Conservation (phyloP, 2,797 vertebrate genomes). For the Sebastes taczanowskii region DNA sequence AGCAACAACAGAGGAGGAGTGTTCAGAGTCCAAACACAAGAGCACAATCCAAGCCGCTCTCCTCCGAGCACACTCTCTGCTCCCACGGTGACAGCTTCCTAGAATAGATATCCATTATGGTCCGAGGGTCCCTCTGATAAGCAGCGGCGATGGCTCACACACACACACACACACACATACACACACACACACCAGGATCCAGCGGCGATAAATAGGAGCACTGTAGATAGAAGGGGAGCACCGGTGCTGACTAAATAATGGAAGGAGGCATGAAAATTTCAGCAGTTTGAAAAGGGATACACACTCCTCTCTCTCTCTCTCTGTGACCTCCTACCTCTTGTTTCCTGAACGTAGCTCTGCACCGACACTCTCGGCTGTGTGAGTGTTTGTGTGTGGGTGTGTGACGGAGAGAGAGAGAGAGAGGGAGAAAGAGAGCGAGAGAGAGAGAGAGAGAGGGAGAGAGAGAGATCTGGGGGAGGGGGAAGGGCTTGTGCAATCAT, state of each 20-base stretch:
- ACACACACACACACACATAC: constrained; percentile 13
- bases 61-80: constrained; percentile 18
- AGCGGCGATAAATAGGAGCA: constrained; percentile 12
- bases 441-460: constrained; percentile 9
- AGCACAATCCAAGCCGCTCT: constrained; percentile 3
- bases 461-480: constrained; percentile 36
- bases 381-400: constrained; percentile 28
- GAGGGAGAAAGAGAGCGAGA: constrained; percentile 13
- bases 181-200: constrained; percentile 22
- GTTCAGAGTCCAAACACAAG: constrained; percentile 12
- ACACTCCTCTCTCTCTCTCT: not conserved
- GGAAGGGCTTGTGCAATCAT: constrained; percentile 67
- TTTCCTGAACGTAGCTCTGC: constrained; percentile 12
- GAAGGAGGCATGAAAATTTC: constrained; percentile 65
- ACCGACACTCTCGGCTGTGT: constrained; percentile 21
- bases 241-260: constrained; percentile 67
- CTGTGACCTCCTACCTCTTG: constrained; percentile 46
- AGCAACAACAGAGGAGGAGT: not conserved
- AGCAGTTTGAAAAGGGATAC: constrained; percentile 42
- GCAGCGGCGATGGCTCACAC: constrained; percentile 28
- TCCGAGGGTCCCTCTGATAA: constrained; percentile 41
- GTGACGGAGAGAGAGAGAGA: constrained; percentile 3
- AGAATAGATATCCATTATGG: constrained; percentile 74
- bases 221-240: constrained; percentile 14
- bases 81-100: constrained; percentile 59